Evolutionary conservation across 1,140 invertebrate genomes (phyloP).

Genomic region (Drosophila elegans): DNA sequence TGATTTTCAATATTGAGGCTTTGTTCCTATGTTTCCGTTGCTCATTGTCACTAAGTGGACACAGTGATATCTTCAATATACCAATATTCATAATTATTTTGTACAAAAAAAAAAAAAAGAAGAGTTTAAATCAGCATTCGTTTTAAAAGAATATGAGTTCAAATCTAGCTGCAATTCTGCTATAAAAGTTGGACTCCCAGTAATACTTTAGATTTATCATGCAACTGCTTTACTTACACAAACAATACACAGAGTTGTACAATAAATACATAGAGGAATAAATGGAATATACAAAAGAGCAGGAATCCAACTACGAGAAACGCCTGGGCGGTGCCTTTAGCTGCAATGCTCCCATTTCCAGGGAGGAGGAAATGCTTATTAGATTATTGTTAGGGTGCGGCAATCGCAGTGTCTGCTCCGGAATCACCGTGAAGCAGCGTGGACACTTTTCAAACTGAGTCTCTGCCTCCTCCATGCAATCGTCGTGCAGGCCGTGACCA

Average conservation of each 20-base stretch:
- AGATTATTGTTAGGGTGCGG: slow-evolving; percentile 61
- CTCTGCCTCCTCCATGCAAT: slow-evolving; percentile 54
- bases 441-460: slow-evolving; percentile 52
- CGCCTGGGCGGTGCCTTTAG: slow-evolving; percentile 82
- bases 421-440: slow-evolving; percentile 45
- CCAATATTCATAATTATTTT: neutral
- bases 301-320: slow-evolving; percentile 52
- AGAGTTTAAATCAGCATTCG: no score
- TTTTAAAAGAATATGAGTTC: no score
- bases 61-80: neutral
- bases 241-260: slow-evolving; percentile 28
- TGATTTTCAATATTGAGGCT: no score
- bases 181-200: neutral
- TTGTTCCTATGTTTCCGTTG: no score
- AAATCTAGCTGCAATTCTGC: no score
- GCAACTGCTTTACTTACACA: slow-evolving; percentile 61
- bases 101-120: no score
- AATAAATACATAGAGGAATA: slow-evolving; percentile 65
- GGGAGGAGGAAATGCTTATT: slow-evolving; percentile 23
- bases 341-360: slow-evolving; percentile 69
- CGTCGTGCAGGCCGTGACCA: slow-evolving; percentile 76
- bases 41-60: no score
- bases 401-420: slow-evolving; percentile 29
- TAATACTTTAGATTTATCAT: slow-evolving; percentile 3
- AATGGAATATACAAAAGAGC: slow-evolving; percentile 53